Base-by-base conservation (phyloP, 53 echinoderm and acorn worm species). In the Hippasteria phrygiana region DNA sequence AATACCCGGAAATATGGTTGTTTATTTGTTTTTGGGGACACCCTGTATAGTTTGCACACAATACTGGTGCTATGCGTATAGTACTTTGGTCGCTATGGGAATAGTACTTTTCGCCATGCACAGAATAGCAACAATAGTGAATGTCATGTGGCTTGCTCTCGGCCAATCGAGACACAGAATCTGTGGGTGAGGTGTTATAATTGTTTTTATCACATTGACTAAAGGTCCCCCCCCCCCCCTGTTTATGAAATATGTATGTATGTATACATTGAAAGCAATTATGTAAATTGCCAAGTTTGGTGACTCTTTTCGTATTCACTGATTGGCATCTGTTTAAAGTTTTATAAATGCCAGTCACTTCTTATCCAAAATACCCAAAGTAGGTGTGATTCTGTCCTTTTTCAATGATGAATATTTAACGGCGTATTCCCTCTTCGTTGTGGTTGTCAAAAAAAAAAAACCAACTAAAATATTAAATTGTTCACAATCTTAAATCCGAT, bases 321-420 rank as follows among this genome's bases (percentile, higher is more conserved):
- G 79, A 79, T 79, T 62, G 71, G 69, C 51, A 28, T 26, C 70
- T 69, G 51, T 85, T 69, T 85, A 71, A 85, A 27, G 18, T 85
- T 85, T 70, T 70, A 48, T 70, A 85, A 47, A 85, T 70, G 36
- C 53, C 71, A 70, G 16, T 51, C 43, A 69, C 71, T 51, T 62
- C 22, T 56, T 79, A 40, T 67, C 33, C 31, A 11, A 33, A 33
- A 31, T 32, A 18, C 36, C 79, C 24, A 62, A 62, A 79, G 40
- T 33, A 59, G 62, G 62, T 62, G 76, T 76, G 47, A 53, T 33
- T 34, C 34, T 71, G 51, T 50, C 71, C 70, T 71, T 71, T 85
- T 71, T 85, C 85, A 51, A 71, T 50, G n/a, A 85, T 71, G 48
- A 70, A 69, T 85, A 53, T 70, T 70, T 71, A n/a, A 85, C 71